These are phyloP conservation scores for Pachycephus smyrnensis DNA, from an alignment of 2,888 invertebrate genomes.

Conservation along the genomic window DNA sequence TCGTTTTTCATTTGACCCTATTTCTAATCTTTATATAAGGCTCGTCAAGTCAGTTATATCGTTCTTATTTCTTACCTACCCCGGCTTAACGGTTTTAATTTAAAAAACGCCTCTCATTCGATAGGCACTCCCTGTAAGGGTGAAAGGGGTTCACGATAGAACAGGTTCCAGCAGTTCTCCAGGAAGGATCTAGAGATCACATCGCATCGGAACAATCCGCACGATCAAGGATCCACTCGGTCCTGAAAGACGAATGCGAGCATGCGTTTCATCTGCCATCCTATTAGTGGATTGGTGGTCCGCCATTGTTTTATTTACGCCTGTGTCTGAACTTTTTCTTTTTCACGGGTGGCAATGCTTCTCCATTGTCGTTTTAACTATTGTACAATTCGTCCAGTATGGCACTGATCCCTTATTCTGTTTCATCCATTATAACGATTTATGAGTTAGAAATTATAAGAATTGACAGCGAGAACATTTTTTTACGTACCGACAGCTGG, in stretches of 20 bases:
- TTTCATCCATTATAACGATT: constrained; percentile 13
- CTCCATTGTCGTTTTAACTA: neutral
- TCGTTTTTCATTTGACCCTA: neutral
- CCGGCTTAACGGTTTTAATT: neutral
- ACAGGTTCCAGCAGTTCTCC: neutral
- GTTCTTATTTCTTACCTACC: neutral
- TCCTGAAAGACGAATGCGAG: neutral
- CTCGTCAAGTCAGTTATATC: neutral
- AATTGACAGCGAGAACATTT: neutral
- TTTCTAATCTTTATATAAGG: neutral
- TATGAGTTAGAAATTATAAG: neutral
- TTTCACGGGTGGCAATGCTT: constrained; percentile 19
- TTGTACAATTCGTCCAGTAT: neutral
- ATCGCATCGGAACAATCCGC: neutral
- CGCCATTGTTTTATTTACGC: constrained; percentile 55
- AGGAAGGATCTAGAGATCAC: neutral
- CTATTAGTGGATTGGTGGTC: constrained; percentile 47
- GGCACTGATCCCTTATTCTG: neutral
- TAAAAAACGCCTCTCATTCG: neutral
- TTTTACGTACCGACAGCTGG: neutral
- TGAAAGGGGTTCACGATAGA: neutral
- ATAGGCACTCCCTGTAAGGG: neutral
- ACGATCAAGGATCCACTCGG: neutral
- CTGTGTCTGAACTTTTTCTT: constrained; percentile 44
- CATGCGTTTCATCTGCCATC: constrained; percentile 5